Conservation (phyloP, 2,888 invertebrate genomes). For the Caenorhabditis drosophilae region DNA sequence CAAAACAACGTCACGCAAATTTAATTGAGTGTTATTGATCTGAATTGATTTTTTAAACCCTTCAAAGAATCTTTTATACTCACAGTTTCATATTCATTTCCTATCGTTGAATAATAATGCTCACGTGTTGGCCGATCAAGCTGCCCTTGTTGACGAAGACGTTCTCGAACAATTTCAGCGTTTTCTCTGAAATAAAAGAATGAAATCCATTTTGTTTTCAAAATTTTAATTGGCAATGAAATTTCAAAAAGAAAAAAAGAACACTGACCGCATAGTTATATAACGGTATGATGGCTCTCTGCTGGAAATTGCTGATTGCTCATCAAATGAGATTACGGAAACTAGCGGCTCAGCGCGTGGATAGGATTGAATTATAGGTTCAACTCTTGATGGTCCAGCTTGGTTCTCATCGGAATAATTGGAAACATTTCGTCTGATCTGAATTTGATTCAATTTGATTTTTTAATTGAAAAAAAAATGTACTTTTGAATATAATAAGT, state of each 20-base stretch:
- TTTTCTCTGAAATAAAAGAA: constrained; percentile 46
- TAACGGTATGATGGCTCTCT: constrained; percentile 66
- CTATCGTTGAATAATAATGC: constrained; percentile 65
- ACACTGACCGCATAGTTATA: constrained; percentile 60
- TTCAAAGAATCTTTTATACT: background rate
- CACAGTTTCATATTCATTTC: constrained; percentile 64
- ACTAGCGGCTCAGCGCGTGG: constrained; percentile 5
- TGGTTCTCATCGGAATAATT: constrained; percentile 13
- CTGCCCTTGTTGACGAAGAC: constrained; percentile 56
- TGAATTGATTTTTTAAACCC: background rate
- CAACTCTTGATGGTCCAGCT: constrained; percentile 32
- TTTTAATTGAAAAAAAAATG: background rate
- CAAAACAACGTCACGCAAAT: no score
- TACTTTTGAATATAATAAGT: constrained; percentile 56
- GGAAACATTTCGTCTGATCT: constrained; percentile 27
- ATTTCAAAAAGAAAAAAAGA: no score
- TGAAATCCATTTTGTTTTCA: background rate
- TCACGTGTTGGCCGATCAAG: constrained; percentile 52
- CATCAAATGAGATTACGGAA: constrained; percentile 11
- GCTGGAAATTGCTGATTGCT: constrained; percentile 41
- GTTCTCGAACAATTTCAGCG: constrained; percentile 59
- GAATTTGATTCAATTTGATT: background rate
- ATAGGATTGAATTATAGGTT: constrained; percentile 22
- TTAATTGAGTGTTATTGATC: background rate
- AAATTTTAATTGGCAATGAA: background rate